Conservation (phyloP, 2,113 vertebrate genomes). For the Athene cunicularia region DNA sequence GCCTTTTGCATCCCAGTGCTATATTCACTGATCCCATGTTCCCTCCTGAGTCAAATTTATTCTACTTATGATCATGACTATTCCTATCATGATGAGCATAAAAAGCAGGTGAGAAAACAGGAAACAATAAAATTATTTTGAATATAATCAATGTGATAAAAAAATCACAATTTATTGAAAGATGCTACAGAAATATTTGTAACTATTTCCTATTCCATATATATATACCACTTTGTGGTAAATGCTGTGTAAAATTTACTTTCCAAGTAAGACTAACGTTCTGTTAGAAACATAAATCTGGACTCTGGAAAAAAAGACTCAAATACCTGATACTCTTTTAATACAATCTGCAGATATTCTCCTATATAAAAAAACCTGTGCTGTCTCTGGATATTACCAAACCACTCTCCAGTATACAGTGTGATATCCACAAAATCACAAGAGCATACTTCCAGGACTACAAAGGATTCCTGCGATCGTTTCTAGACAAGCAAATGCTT, state of each 20-base stretch:
- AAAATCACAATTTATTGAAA: not conserved
- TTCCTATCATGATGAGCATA: not conserved
- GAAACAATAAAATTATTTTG: not conserved
- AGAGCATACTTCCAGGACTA: not conserved
- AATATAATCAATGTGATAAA: not conserved
- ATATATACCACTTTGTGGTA: not conserved
- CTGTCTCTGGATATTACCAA: not conserved
- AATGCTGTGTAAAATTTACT: not conserved
- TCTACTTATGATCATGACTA: not conserved
- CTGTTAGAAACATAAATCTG: not conserved
- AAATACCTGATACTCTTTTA: not conserved
- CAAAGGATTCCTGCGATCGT: not conserved
- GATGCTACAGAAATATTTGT: not conserved
- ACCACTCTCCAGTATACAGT: not conserved
- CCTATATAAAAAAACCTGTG: not conserved
- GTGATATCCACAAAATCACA: not conserved
- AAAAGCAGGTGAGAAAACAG: not conserved
- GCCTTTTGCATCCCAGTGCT: not conserved
- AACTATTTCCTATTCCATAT: not conserved
- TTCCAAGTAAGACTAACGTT: not conserved
- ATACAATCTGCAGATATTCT: not conserved
- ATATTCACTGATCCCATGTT: not conserved
- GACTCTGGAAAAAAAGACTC: not conserved
- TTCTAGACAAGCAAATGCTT: not conserved
- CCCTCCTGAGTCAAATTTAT: not conserved